Conservation (phyloP, 2,797 vertebrate genomes). For the Characodon lateralis region DNA sequence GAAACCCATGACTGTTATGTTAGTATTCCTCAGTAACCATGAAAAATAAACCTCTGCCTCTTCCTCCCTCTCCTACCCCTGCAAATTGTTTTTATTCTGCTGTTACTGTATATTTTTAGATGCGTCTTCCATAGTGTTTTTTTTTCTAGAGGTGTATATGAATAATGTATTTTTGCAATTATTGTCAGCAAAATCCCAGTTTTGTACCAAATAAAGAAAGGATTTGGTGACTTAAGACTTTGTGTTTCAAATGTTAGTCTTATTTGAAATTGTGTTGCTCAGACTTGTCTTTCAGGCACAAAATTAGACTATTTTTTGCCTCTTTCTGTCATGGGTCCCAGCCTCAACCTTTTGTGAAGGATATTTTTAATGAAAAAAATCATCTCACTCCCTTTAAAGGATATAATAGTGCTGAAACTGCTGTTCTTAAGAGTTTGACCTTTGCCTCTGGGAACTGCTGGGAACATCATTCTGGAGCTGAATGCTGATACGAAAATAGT, state of each 20-base stretch:
- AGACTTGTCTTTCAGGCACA: neutral
- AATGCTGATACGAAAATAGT: neutral
- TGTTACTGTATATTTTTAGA: constrained; percentile 82
- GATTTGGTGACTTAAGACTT: constrained; percentile 66
- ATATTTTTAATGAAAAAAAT: too few relatives aligned
- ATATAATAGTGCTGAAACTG: too few relatives aligned
- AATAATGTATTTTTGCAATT: constrained; percentile 81
- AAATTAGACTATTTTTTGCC: too few relatives aligned
- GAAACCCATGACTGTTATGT: constrained; percentile 63
- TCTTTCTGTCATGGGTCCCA: too few relatives aligned
- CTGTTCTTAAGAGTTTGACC: neutral
- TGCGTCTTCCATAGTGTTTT: constrained; percentile 73
- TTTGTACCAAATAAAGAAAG: constrained; percentile 74
- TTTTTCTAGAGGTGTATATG: constrained; percentile 80
- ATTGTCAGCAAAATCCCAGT: constrained; percentile 65
- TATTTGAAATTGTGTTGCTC: neutral
- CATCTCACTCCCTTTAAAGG: too few relatives aligned
- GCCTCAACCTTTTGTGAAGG: too few relatives aligned
- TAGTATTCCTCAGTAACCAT: constrained; percentile 69
- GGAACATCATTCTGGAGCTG: neutral
- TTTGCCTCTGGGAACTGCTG: neutral
- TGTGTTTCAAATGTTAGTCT: constrained; percentile 13
- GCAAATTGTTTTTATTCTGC: constrained; percentile 75
- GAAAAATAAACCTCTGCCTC: constrained; percentile 67
- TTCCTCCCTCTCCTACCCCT: constrained; percentile 29